A percentile compares a stretch with the other conserved stretches of the same genome.
These are phyloP conservation scores for Pseudolaguvia tuberculata DNA, from an alignment of 2,113 vertebrate species.

Conservation along the genomic window DNA sequence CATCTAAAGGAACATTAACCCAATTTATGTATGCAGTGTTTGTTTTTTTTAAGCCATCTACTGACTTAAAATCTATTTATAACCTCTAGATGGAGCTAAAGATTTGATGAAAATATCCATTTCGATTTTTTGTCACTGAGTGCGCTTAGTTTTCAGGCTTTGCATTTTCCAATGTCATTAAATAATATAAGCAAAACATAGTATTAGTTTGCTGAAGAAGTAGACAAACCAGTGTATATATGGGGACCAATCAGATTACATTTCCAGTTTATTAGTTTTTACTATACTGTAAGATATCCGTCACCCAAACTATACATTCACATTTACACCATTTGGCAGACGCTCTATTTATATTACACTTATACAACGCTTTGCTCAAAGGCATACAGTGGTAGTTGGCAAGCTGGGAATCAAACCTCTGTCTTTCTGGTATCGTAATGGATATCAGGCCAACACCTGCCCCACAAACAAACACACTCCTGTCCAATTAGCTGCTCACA, in stretches of 20 bases:
- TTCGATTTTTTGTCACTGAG: background rate
- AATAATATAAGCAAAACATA: background rate
- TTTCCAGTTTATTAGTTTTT: background rate
- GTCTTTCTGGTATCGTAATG: no score
- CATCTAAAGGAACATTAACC: background rate
- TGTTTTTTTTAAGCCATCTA: no score
- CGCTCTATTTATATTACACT: no score
- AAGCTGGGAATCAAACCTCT: no score
- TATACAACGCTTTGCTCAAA: no score
- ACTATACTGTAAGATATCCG: background rate
- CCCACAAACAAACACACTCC: no score
- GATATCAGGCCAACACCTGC: no score
- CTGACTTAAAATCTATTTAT: background rate
- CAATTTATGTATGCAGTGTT: background rate
- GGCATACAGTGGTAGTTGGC: no score
- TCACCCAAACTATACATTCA: no score
- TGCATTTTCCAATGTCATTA: background rate
- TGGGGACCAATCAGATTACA: background rate
- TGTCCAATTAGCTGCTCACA: no score
- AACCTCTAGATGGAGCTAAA: background rate
- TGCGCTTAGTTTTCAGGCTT: background rate
- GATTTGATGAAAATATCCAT: background rate
- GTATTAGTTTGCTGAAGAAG: background rate
- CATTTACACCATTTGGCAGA: no score
- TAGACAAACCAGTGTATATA: background rate